phyloP scores from a whole-genome alignment of 2,113 vertebrate genomes.

The Sinocyclocheilus maitianheensis region DNA sequence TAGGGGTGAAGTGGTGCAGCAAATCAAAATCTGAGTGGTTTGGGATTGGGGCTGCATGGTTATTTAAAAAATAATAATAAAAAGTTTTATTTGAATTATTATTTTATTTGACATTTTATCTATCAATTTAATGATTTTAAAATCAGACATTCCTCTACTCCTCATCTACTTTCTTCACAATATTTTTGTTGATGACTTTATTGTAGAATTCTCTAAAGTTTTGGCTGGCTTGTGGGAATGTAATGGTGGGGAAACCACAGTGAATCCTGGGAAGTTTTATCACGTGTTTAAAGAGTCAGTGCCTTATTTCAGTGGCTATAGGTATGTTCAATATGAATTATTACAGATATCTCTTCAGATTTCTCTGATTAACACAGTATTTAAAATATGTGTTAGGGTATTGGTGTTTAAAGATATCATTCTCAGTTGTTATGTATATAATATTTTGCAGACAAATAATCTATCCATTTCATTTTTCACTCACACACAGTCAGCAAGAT shows the following conservation, averaged over 20 bases:
- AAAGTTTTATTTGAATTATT: background rate
- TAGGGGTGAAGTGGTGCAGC: too few species aligned
- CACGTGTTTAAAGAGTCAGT: conserved; percentile 87
- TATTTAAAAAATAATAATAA: background rate
- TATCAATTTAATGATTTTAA: background rate
- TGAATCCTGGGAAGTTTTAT: conserved; percentile 86
- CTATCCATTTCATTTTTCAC: background rate
- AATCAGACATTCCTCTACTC: background rate
- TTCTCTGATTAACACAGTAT: background rate
- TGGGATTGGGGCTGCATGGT: background rate
- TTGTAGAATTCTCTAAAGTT: conserved; percentile 85
- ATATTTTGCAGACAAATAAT: background rate
- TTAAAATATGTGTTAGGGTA: background rate
- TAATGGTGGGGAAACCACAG: conserved; percentile 71
- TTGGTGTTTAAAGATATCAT: background rate
- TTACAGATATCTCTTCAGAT: background rate
- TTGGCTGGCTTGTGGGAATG: conserved; percentile 85
- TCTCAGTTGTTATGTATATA: background rate
- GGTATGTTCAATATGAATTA: conserved; percentile 68
- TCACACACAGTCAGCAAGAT: conserved; percentile 84
- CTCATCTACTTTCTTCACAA: background rate
- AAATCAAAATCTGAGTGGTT: background rate
- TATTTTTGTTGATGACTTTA: background rate
- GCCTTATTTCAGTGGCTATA: conserved; percentile 91
- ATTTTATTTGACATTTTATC: background rate